These are phyloP conservation scores for Mesaphorura yosii DNA, from an alignment of 1,140 invertebrate species.

Conservation along the genomic window DNA sequence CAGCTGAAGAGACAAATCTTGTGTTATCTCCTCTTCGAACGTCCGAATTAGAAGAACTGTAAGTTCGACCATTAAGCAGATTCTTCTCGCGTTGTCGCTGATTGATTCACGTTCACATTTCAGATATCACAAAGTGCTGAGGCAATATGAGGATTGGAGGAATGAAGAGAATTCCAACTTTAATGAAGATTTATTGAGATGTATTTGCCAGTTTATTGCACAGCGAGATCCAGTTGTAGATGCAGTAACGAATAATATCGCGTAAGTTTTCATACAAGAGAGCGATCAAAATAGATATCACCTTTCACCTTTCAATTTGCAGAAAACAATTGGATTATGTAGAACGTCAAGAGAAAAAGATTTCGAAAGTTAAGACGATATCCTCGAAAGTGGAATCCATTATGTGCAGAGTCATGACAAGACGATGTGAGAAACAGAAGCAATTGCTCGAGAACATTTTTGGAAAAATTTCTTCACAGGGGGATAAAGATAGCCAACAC, in stretches of 20 bases:
- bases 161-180: conserved; percentile 1
- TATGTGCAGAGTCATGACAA: too few relatives aligned
- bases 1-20: conserved; percentile 11
- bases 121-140: conserved; percentile 9
- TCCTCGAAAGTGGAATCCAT: too few relatives aligned
- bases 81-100: not conserved
- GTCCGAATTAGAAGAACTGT: conserved; percentile 20
- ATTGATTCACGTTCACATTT: not conserved
- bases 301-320: too few relatives aligned
- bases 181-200: conserved; percentile 12
- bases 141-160: conserved; percentile 10
- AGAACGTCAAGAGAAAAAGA: too few relatives aligned
- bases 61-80: not conserved
- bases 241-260: conserved; percentile 11
- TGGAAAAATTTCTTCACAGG: too few relatives aligned
- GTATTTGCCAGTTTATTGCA: conserved; percentile 21
- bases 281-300: too few relatives aligned
- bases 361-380: too few relatives aligned
- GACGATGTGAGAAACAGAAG: too few relatives aligned
- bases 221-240: conserved; percentile 14
- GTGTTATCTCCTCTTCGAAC: conserved; percentile 7
- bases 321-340: too few relatives aligned
- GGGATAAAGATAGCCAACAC: too few relatives aligned
- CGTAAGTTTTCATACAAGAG: too few relatives aligned
- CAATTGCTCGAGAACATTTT: too few relatives aligned